phyloP scores from a whole-genome alignment of 2,113 vertebrate genomes.

The Oncorhynchus kisutch region DNA sequence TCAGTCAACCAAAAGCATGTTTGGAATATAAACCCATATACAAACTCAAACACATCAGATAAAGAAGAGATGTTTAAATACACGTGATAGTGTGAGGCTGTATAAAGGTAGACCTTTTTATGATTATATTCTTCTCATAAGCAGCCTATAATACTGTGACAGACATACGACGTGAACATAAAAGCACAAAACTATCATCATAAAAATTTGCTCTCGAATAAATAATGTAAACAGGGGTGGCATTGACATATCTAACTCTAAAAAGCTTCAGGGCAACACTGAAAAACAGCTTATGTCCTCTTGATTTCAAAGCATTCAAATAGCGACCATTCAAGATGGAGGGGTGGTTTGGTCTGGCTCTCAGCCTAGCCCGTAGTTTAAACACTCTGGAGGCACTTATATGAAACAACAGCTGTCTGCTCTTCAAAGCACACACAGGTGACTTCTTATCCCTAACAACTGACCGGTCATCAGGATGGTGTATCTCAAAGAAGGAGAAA shows the following conservation, averaged over 20 bases:
- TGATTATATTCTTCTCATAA: no score
- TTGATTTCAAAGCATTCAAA: background rate
- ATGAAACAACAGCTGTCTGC: background rate
- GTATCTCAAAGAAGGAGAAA: background rate
- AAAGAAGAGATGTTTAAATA: no score
- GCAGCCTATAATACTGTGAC: no score
- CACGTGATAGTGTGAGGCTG: no score
- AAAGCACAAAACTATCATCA: background rate
- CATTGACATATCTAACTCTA: background rate
- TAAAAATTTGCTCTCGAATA: background rate
- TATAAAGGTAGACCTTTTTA: no score
- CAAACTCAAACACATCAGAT: no score
- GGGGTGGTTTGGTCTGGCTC: background rate
- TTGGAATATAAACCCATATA: no score
- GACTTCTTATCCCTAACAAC: background rate
- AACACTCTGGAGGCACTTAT: background rate
- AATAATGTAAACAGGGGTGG: slow-evolving; percentile 5
- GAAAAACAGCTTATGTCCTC: background rate
- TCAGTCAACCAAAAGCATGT: no score
- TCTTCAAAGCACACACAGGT: background rate
- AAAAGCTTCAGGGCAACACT: background rate
- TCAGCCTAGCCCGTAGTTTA: background rate
- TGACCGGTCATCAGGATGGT: background rate
- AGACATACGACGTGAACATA: no score
- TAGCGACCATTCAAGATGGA: background rate